Conservation (phyloP, 2,113 vertebrate genomes). For the Arizona elegans region DNA sequence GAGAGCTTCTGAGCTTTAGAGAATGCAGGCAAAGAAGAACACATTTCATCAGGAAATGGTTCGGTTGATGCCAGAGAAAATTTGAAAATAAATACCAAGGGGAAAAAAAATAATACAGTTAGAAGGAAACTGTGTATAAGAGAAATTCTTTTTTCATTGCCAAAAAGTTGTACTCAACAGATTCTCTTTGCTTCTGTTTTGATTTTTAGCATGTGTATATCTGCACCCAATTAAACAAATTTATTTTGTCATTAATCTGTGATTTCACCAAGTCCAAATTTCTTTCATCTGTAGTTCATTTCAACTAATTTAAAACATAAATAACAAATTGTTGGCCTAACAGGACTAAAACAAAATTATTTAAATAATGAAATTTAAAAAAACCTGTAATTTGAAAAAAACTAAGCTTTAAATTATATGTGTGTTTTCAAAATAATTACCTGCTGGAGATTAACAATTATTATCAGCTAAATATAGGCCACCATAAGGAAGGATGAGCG, state of each 20-base stretch:
- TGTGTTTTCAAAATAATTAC: neutral
- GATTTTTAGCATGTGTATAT: neutral
- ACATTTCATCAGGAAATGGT: neutral
- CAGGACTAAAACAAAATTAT: neutral
- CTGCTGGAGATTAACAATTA: neutral
- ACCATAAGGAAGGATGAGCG: too few species aligned
- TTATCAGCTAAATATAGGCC: neutral
- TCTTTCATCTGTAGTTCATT: neutral
- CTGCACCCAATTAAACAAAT: neutral
- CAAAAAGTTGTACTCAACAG: neutral
- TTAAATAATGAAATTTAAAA: neutral
- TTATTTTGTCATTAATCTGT: neutral
- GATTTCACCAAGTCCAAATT: neutral
- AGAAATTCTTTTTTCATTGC: neutral
- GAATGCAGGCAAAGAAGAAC: neutral
- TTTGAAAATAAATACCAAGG: neutral
- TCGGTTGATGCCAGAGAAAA: neutral
- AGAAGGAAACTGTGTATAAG: neutral
- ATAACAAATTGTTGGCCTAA: neutral
- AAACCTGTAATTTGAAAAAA: neutral
- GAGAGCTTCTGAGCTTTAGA: neutral
- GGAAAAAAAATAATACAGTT: neutral
- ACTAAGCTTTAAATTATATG: neutral
- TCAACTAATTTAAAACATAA: neutral
- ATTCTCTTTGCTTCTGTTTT: neutral